Evolutionary conservation across 2,797 vertebrate genomes (phyloP).

Genomic region (Phalloptychus januarius): DNA sequence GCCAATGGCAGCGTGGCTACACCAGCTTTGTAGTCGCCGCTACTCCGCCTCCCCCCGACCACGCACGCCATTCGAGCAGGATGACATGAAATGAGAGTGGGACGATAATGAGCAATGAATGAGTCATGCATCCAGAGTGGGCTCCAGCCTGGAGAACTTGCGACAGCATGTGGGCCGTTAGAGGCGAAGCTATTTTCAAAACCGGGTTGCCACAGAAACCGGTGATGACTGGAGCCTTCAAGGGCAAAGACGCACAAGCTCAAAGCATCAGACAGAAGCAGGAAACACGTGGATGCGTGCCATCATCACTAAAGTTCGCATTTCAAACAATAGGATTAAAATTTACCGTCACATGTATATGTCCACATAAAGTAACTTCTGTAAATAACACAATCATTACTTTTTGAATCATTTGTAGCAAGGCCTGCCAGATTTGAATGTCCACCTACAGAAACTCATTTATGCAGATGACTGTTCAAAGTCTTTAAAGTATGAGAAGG

Average conservation of each 20-base stretch:
- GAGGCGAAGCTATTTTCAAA: conserved; percentile 71
- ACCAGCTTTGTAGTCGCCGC: conserved; percentile 64
- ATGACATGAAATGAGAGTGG: conserved; percentile 68
- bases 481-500: neutral
- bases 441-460: neutral
- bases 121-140: conserved; percentile 81
- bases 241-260: conserved; percentile 43
- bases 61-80: conserved; percentile 70
- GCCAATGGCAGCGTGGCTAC: conserved; percentile 83
- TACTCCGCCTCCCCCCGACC: conserved; percentile 67
- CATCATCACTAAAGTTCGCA: neutral
- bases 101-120: conserved; percentile 83
- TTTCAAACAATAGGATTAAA: neutral
- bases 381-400: neutral
- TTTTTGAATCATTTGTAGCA: neutral
- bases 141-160: conserved; percentile 57
- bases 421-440: neutral
- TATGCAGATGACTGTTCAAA: neutral
- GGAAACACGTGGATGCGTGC: conserved; percentile 19
- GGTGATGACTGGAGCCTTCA: conserved; percentile 36
- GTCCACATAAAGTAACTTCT: neutral
- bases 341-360: neutral
- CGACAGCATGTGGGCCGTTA: conserved; percentile 67
- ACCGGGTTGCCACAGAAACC: conserved; percentile 73
- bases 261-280: conserved; percentile 21